These are phyloP conservation scores for Hemitrygon akajei DNA, from an alignment of 2,797 vertebrate genomes.

Conservation along the genomic window DNA sequence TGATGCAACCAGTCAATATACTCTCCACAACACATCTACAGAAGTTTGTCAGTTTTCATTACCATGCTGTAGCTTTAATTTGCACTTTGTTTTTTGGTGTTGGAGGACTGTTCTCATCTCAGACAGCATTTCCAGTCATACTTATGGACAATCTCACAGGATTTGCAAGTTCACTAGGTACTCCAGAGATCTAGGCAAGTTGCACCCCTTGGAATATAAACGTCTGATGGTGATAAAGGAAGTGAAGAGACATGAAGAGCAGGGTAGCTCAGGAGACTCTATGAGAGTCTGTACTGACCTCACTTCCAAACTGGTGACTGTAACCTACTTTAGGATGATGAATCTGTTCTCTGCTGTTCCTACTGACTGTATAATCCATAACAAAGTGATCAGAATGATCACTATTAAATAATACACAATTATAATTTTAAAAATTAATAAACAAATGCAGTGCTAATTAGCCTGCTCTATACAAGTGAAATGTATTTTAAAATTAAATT, in stretches of 20 bases:
- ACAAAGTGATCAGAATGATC: neutral
- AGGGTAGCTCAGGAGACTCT: neutral
- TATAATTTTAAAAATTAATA: neutral
- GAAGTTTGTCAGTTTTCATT: too few species aligned
- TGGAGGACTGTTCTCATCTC: too few species aligned
- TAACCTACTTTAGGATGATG: neutral
- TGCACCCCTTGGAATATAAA: neutral
- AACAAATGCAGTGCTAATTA: neutral
- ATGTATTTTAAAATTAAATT: neutral
- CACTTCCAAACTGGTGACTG: neutral
- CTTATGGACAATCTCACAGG: too few species aligned
- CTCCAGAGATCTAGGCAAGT: too few species aligned
- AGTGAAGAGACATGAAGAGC: neutral
- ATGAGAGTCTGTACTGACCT: neutral
- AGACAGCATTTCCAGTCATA: too few species aligned
- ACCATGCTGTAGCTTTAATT: too few species aligned
- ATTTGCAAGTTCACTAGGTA: too few species aligned
- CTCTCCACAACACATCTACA: too few species aligned
- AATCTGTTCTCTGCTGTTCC: neutral
- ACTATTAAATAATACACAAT: neutral
- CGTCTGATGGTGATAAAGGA: neutral
- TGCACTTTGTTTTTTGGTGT: too few species aligned
- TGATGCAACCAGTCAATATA: too few species aligned
- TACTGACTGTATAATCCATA: neutral
- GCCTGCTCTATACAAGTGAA: neutral